phyloP scores from a whole-genome alignment of 1,140 invertebrate genomes.

The Heliconius himera region DNA sequence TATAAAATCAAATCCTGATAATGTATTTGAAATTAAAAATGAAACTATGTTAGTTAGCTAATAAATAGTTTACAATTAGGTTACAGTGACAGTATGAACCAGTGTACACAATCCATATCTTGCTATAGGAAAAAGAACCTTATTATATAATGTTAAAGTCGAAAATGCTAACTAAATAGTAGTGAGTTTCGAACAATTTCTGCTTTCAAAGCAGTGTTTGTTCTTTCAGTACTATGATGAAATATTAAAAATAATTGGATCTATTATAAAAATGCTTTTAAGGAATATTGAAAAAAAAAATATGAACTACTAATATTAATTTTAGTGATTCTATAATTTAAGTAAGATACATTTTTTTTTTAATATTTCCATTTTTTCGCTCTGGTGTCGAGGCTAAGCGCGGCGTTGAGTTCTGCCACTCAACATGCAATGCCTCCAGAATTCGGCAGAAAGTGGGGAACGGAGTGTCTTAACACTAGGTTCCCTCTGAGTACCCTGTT shows the following conservation, averaged over 20 bases:
- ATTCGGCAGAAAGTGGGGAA: no score
- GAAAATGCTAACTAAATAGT: background rate
- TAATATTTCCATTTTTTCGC: no score
- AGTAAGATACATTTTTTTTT: no score
- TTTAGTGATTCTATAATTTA: no score
- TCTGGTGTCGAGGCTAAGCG: no score
- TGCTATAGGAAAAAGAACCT: background rate
- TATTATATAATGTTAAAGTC: background rate
- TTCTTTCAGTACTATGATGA: background rate
- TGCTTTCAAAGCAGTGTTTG: slow-evolving; percentile 24
- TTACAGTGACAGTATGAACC: slow-evolving; percentile 18
- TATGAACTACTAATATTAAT: background rate
- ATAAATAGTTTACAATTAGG: slow-evolving; percentile 27
- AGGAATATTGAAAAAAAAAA: background rate
- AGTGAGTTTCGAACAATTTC: slow-evolving; percentile 19
- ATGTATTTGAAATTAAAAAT: background rate
- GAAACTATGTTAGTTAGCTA: slow-evolving; percentile 19
- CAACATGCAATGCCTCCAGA: no score
- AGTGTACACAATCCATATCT: background rate
- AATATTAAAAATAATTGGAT: background rate
- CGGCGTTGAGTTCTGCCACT: no score
- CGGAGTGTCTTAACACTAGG: no score
- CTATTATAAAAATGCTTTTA: background rate
- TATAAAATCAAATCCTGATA: background rate
- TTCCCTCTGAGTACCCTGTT: no score